Base-by-base conservation (phyloP, 2,888 invertebrate species). In the Notodonta ziczac region DNA sequence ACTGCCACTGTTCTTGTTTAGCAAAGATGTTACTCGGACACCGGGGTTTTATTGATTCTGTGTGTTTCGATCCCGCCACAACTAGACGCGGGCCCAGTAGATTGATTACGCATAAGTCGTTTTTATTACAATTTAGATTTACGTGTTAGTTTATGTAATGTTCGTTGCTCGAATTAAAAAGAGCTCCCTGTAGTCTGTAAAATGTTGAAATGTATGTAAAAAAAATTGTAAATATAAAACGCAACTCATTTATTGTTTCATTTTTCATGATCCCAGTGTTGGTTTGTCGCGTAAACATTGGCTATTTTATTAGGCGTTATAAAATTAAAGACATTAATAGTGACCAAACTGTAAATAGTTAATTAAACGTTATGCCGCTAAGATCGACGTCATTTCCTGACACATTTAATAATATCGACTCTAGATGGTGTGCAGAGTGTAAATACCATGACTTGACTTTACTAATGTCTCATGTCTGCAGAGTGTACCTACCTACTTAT, bases 81-180 rank as follows among this genome's bases (percentile, higher is more conserved):
- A 80, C 80, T 74, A 78, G 83, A 75, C 78, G 85, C 84, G 87
- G 86, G 84, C 85, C 83, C 85, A 85, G 87, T 91, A 90, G 87
- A 89, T 88, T 87, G 87, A 89, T 89, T 89, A 86, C 83, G 86
- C 87, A 67, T 85, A 85, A 82, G 88, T 87, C 88, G 89, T 89
- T 92, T 91, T 93, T 92, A 92, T 93, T 91, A 89, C 91, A 85
- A 87, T 87, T 90, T 91, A 93, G 93, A 93, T 92, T 90, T 88
- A 93, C 87, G 91, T 93, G 92, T 92, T 92, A 93, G 92, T 91
- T 89, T 88, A 92, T 91, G 91, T 93, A 92, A 92, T 92, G 92
- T 93, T 93, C 93, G 92, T 93, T 90, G 93, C 93, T 93, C 93
- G 93, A 93, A 93, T 93, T 89, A 93, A 93, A 93, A 93, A 89